Percentiles rank a stretch among this genome's conserved stretches.
Conservation (phyloP, 2,113 vertebrate genomes). For the Cyprinodon tularosa region DNA sequence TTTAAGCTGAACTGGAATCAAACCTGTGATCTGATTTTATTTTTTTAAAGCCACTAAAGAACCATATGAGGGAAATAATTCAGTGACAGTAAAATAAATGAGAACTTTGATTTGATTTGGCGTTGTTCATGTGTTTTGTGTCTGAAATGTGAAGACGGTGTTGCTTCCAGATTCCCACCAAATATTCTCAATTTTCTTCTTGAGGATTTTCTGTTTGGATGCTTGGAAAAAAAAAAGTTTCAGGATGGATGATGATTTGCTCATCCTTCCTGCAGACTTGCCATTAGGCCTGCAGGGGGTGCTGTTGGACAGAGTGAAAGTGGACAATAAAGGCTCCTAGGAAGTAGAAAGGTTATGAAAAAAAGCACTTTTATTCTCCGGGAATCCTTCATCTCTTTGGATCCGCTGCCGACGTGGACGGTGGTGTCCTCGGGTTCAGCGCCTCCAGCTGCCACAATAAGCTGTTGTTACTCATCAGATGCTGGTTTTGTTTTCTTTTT, state of each 20-base stretch:
- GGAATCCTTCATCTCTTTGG: conserved; percentile 55
- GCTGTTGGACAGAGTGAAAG: conserved; percentile 21
- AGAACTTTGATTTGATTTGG: not conserved
- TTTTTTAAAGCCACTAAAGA: not conserved
- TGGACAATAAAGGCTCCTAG: conserved; percentile 22
- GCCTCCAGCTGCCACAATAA: conserved; percentile 88
- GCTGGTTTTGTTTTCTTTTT: conserved; percentile 84
- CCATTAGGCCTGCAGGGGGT: not conserved
- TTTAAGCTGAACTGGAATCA: conserved; percentile 12
- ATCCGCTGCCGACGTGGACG: conserved; percentile 51
- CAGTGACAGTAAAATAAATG: conserved; percentile 3
- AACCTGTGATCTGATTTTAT: not conserved
- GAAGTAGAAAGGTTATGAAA: conserved; percentile 45
- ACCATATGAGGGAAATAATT: conserved; percentile 7
- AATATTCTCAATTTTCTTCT: not conserved
- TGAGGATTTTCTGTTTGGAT: not conserved
- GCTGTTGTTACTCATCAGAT: conserved; percentile 94
- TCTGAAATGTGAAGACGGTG: not conserved
- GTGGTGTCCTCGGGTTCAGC: conserved; percentile 80
- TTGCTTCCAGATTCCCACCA: not conserved
- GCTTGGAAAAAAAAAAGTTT: not conserved
- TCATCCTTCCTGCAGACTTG: not conserved
- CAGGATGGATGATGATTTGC: not conserved
- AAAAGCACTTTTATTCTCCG: conserved; percentile 74
- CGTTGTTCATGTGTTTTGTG: not conserved